Evolutionary conservation across 2,888 invertebrate genomes (phyloP), one percentile per base, ranked within the genome.

Genomic region (Sinodicranocentrus sp.): DNA sequence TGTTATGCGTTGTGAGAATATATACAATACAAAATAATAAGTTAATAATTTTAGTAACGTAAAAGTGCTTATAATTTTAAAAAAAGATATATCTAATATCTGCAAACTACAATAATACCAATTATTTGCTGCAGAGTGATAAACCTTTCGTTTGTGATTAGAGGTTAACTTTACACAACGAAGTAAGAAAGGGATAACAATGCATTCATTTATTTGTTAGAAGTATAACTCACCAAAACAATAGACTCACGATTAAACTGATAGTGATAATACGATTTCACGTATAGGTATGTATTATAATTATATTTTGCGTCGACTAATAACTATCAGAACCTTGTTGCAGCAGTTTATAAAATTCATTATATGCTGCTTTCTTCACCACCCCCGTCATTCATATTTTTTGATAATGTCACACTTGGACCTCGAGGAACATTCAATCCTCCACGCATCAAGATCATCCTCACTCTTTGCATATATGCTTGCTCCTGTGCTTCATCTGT

Each of bases 321-420:
- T 65, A 21, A 57, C 44, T 39, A 28, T 67, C 67, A 67, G 39
- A 57, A 54, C 43, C 33, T 5, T 33, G 28, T 63, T 23, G 25
- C 2, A 59, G 39, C 28, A 33, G 28, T 33, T 3, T 48, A 26
- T 52, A 61, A 75, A 54, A 57, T 63, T 71, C 39, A n/a, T 65
- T 82, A 82, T 39, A 82, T 82, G 80, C 80, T 82, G 80, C 80
- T 82, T 57, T 82, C 80, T 67, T 82, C 80, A 48, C 48, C 63
- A 33, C 57, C 63, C n/a, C 57, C 80, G 57, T 82, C 80, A 82
- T 82, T 82, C 68, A 82, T 54, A 82, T 82, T 82, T 82, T 82
- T 82, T 82, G 80, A 82, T 73, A 82, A 73, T 73, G 80, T 67
- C 80, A 82, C 80, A 82, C 73, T 82, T 82, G 80, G 80, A 82